A percentile compares a stretch with the other conserved stretches of the same genome.
phyloP scores from a whole-genome alignment of 2,797 vertebrate genomes.

The Echeneis naucrates region DNA sequence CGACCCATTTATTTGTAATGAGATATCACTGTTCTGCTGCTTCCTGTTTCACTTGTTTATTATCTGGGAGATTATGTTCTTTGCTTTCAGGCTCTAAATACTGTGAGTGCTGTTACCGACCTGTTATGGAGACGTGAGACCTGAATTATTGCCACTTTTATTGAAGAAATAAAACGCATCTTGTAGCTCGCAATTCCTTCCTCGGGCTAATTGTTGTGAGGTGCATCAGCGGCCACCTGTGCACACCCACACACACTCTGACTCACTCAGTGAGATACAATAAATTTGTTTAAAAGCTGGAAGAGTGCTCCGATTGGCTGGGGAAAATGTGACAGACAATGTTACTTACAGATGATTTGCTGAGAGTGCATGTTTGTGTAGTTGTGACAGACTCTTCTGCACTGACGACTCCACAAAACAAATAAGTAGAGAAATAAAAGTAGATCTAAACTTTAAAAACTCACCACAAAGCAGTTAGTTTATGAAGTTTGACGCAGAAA shows the following conservation, averaged over 20 bases:
- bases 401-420: slow-evolving; percentile 17
- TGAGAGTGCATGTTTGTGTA: slow-evolving; percentile 18
- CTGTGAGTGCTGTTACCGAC: neutral
- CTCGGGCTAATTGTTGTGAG: slow-evolving; percentile 29
- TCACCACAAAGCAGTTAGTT: neutral
- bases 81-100: slow-evolving; percentile 22
- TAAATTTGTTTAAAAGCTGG: slow-evolving; percentile 28
- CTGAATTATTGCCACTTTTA: slow-evolving; percentile 42
- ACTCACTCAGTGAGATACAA: slow-evolving; percentile 10
- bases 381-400: slow-evolving; percentile 32
- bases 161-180: slow-evolving; percentile 31
- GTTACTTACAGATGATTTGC: slow-evolving; percentile 43
- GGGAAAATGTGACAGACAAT: slow-evolving; percentile 27
- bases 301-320: slow-evolving; percentile 25
- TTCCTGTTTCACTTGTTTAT: slow-evolving; percentile 34
- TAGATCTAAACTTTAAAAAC: neutral
- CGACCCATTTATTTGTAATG: slow-evolving; percentile 45
- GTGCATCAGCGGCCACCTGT: neutral
- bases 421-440: neutral
- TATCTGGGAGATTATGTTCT: slow-evolving; percentile 31
- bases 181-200: neutral
- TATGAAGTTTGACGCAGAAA: neutral
- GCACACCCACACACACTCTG: neutral
- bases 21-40: slow-evolving; percentile 34
- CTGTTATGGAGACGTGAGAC: slow-evolving; percentile 10